Evolutionary conservation across 2,888 invertebrate species (phyloP).

Genomic region (Drosophila nigricruria): DNA sequence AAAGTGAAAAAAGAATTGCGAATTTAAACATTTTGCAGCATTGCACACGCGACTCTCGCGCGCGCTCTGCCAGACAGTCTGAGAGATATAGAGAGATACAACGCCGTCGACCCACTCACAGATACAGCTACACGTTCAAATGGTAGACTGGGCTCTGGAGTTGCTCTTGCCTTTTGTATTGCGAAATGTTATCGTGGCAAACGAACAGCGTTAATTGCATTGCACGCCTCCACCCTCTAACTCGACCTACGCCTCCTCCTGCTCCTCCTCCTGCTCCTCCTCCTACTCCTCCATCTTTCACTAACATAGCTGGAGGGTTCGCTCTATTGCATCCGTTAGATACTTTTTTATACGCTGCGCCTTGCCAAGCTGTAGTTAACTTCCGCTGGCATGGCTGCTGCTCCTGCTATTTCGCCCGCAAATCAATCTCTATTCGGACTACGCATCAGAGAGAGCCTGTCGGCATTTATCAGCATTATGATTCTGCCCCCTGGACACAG

Average conservation of each 20-base stretch:
- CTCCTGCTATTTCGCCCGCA: slow-evolving; percentile 10
- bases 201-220: slow-evolving; percentile 67
- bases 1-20: slow-evolving; percentile 41
- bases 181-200: slow-evolving; percentile 52
- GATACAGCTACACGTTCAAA: slow-evolving; percentile 16
- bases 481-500: slow-evolving; percentile 36
- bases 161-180: slow-evolving; percentile 34
- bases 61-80: slow-evolving; percentile 67
- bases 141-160: slow-evolving; percentile 27
- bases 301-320: slow-evolving; percentile 2
- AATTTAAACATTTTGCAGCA: slow-evolving; percentile 80
- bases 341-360: slow-evolving; percentile 29
- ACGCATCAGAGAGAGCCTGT: slow-evolving; percentile 12
- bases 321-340: slow-evolving; percentile 53
- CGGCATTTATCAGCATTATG: slow-evolving; percentile 48
- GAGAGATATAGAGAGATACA: slow-evolving; percentile 52
- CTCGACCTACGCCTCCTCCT: background rate
- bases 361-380: slow-evolving; percentile 18
- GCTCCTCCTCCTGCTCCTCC: too few species aligned
- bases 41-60: slow-evolving; percentile 80
- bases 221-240: slow-evolving; percentile 16
- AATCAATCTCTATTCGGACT: slow-evolving; percentile 53
- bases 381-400: slow-evolving; percentile 20
- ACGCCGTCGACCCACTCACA: slow-evolving; percentile 36
- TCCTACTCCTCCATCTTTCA: background rate